A percentile compares a stretch with the other conserved stretches of the same genome.
Conservation (phyloP, 2,888 invertebrate species). For the Cyaniris semiargus region DNA sequence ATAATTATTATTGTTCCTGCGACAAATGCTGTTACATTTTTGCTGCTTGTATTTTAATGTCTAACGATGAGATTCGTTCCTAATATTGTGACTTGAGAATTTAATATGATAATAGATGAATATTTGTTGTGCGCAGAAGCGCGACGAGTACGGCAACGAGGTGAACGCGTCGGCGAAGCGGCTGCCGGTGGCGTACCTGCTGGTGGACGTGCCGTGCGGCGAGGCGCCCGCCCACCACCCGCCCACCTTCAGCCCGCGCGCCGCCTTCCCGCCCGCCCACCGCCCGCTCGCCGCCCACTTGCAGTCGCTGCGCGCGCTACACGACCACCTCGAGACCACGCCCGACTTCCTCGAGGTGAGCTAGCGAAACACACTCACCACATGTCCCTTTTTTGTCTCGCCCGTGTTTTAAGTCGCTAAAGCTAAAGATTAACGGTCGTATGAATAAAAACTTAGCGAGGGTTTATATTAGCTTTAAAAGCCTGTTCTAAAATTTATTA, state of each 20-base stretch:
- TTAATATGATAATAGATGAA: neutral
- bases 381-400: no score
- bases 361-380: neutral
- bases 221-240: conserved; percentile 83
- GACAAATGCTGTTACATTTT: no score
- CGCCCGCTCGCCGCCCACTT: conserved; percentile 55
- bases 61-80: no score
- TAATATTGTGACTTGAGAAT: no score
- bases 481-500: no score
- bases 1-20: no score
- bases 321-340: conserved; percentile 53
- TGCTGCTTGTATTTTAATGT: no score
- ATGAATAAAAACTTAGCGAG: no score
- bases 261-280: conserved; percentile 64
- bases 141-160: conserved; percentile 98
- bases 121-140: conserved; percentile 83
- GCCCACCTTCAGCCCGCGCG: conserved; percentile 44
- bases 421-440: no score
- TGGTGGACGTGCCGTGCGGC: conserved; percentile 95
- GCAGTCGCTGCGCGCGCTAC: conserved; percentile 64
- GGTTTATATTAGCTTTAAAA: no score
- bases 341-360: conserved; percentile 80
- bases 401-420: no score
- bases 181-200: conserved; percentile 97
- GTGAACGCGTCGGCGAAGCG: conserved; percentile 95